phyloP scores from a whole-genome alignment of 2,888 invertebrate genomes.

The Zhuqinia jingwanae region DNA sequence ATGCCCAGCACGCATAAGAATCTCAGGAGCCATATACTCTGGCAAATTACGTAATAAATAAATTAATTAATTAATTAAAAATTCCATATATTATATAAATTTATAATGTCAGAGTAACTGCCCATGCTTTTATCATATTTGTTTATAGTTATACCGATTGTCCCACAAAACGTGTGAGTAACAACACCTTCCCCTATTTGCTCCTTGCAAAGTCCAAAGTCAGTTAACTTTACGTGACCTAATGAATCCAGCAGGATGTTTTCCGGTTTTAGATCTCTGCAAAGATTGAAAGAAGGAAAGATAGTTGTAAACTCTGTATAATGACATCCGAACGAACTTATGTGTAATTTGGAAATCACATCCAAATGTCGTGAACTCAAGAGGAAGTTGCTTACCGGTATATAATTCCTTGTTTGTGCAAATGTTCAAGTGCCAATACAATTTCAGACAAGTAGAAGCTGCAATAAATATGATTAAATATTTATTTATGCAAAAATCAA shows the following conservation, averaged over 20 bases:
- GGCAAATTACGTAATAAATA: too few species aligned
- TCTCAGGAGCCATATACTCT: slow-evolving; percentile 96
- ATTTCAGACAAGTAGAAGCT: slow-evolving; percentile 99
- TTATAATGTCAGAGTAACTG: too few species aligned
- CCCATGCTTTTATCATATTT: too few species aligned
- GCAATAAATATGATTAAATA: slow-evolving; percentile 74
- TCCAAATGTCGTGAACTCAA: background rate
- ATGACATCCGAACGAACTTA: too few species aligned
- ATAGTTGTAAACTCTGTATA: too few species aligned
- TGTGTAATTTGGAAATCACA: slow-evolving; percentile 90
- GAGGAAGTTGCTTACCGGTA: slow-evolving; percentile 85
- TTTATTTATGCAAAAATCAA: too few species aligned
- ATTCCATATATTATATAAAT: background rate
- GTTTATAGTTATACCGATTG: too few species aligned
- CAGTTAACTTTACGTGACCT: slow-evolving; percentile 99
- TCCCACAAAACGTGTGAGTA: slow-evolving; percentile 98
- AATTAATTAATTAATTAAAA: too few species aligned
- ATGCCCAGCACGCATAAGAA: slow-evolving; percentile 97
- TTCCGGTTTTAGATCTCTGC: slow-evolving; percentile 97
- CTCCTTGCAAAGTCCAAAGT: slow-evolving; percentile 99
- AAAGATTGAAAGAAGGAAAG: slow-evolving; percentile 85
- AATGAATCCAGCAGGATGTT: slow-evolving; percentile 97
- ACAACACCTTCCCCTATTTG: slow-evolving; percentile 82
- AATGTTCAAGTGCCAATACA: slow-evolving; percentile 97
- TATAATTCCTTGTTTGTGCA: slow-evolving; percentile 98